Base-by-base conservation (phyloP, 2,113 vertebrate species). In the Platichthys stellatus region DNA sequence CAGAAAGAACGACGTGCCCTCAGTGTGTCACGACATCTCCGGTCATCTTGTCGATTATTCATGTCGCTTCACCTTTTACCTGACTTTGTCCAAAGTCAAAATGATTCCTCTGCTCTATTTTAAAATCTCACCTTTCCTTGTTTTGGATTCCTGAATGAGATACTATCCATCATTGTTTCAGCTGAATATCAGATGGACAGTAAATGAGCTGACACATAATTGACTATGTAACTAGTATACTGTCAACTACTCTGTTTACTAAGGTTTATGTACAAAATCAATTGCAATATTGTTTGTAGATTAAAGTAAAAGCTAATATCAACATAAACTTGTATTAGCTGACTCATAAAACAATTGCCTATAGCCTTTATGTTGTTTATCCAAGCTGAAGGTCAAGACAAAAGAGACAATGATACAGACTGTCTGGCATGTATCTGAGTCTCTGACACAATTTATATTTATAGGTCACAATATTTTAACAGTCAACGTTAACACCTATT, bases 1-100 rank as follows among this genome's bases (percentile, higher is more conserved):
- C 75, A 84, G 65, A 70, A 80, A 80, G 90, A 93, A 88, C 89
- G 87, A 81, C 75, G 79, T 76, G 72, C 23, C 71, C 83, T 76
- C 67, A 17, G 54, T 60, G 65, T 77, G 74, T 72, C 77, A 18
- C 49, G 7, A 53, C 54, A 63, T 53, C 47, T 80, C 54, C 24
- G 43, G 40, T 76, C 84, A 59, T 74, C 38, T 17, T 83, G 76
- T 82, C 78, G 75, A 2, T 76, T 60, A 76, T 51, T 65, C 47
- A 43, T 26, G 35, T 7, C 21, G 51, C n/a, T 49, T 61, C 62
- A 63, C 24, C 59, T 74, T 64, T 17, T 23, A 23, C 18, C n/a
- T 69, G 3, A 56, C 3, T 10, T 43, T 21, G 7, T 5, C 47
- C 47, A 51, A n/a, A 28, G 17, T 20, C 13, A 18, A 51, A 43